Evolutionary conservation across 2,113 vertebrate genomes (phyloP).

Genomic region (Ammodytes dubius): DNA sequence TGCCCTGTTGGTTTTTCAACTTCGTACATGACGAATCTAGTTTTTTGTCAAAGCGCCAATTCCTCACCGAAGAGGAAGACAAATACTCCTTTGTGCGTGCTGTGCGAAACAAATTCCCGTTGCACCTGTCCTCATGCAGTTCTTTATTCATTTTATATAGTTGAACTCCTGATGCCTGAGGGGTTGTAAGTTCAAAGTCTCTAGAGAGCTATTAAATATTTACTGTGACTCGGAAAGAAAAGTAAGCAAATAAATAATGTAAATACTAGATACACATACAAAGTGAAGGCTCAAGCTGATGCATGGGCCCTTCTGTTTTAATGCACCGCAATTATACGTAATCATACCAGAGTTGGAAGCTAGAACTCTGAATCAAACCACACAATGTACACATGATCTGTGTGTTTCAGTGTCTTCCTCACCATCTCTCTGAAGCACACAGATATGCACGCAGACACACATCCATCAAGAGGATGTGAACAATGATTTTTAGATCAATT

Average conservation of each 20-base stretch:
- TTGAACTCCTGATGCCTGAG: constrained; percentile 32
- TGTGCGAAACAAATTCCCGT: constrained; percentile 15
- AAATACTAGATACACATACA: constrained; percentile 39
- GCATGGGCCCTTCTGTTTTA: neutral
- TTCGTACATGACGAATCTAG: neutral
- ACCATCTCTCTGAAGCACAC: neutral
- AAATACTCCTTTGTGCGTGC: neutral
- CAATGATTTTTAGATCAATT: no score
- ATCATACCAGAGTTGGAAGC: neutral
- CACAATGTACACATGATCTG: neutral
- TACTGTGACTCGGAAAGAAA: constrained; percentile 43
- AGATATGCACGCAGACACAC: constrained; percentile 5
- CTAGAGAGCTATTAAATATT: constrained; percentile 63
- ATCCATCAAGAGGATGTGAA: neutral
- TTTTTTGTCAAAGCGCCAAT: constrained; percentile 2
- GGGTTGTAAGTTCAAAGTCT: constrained; percentile 55
- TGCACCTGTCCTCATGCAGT: neutral
- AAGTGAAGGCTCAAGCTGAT: neutral
- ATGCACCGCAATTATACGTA: neutral
- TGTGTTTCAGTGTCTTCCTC: neutral
- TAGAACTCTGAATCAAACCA: neutral
- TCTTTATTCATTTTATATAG: constrained; percentile 17
- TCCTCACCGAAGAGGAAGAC: no score
- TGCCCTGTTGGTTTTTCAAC: neutral
- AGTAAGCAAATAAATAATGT: constrained; percentile 67